Evolutionary conservation across 2,113 vertebrate species (phyloP), one percentile per base, ranked within the genome.

Genomic region (Sylvilagus bachmani): DNA sequence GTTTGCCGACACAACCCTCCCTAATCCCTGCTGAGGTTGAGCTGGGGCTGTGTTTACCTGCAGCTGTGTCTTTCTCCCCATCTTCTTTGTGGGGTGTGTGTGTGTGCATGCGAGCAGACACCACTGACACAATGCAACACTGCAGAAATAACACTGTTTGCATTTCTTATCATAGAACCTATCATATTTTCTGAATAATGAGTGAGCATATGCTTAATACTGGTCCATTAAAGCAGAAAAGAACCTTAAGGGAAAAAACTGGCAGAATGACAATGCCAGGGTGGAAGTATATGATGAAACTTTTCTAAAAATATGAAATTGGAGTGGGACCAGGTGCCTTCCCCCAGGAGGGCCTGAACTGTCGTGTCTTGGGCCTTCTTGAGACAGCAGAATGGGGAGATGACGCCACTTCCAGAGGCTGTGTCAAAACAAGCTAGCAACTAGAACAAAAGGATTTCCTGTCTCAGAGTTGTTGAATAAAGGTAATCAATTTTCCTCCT

Each of bases 151-250:
- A 44, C 66, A 22, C 21, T 53, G 12, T 13, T 87, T 33, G 58
- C 75, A 62, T 25, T 82, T n/a, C 14, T 95, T 91, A 93, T 10
- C 86, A 84, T 94, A 94, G 80, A 88, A 55, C 3, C 25, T 49
- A 79, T 24, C 5, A 0, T 62, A 49, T 67, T 95, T 93, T 64
- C 36, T n/a, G 75, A 93, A 93, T 84, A 89, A 86, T 44, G 3
- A 61, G 79, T 8, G 58, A 9, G 6, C 89, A 64, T 27, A 90
- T 88, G 25, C 78, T 55, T 61, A 89, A 83, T 38, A 62, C 12
- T 49, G 13, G n/a, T 71, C 22, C 61, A 22, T 27, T 74, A 81
- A 77, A 58, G 44, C 44, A 44, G 64, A 78, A 87, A 62, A 51
- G 92, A 86, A 73, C 1, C 27, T 55, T 58, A 33, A 62, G 36